Percentiles rank a stretch among this genome's conserved stretches.
phyloP scores from a whole-genome alignment of 2,113 vertebrate genomes.

The Trachemys scripta region DNA sequence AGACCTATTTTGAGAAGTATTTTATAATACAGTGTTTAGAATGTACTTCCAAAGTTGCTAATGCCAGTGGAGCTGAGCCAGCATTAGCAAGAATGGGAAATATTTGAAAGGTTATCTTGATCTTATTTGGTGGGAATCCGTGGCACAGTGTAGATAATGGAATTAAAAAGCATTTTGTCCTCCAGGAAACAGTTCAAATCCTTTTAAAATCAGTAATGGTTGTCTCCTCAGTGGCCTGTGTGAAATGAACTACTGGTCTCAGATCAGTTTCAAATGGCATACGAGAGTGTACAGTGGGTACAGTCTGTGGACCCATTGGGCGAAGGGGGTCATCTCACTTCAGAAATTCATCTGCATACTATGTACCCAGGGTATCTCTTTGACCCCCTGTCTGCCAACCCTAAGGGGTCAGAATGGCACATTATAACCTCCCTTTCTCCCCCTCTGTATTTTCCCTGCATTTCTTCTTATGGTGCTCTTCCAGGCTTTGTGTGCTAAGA shows the following conservation, averaged over 20 bases:
- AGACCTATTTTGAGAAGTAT: background rate
- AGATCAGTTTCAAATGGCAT: background rate
- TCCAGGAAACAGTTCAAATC: background rate
- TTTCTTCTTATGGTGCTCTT: slow-evolving; percentile 36
- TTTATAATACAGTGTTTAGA: background rate
- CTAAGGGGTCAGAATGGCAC: slow-evolving; percentile 12
- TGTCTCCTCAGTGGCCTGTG: background rate
- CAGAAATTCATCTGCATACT: background rate
- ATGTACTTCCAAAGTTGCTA: background rate
- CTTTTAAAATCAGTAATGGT: background rate
- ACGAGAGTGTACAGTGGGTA: background rate
- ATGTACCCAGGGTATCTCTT: background rate
- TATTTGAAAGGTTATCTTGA: background rate
- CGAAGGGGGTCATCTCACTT: background rate
- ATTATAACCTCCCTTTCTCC: background rate
- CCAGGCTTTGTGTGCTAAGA: slow-evolving; percentile 45
- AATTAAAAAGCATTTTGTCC: background rate
- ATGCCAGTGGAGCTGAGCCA: background rate
- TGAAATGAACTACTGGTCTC: background rate
- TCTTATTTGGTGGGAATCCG: background rate
- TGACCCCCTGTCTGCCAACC: slow-evolving; percentile 1
- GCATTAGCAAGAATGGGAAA: background rate
- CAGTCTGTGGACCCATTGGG: background rate
- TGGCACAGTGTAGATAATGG: background rate
- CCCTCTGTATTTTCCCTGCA: background rate